Evolutionary conservation across 1,140 invertebrate species (phyloP).

Genomic region (Caenorhabditis briggsae): DNA sequence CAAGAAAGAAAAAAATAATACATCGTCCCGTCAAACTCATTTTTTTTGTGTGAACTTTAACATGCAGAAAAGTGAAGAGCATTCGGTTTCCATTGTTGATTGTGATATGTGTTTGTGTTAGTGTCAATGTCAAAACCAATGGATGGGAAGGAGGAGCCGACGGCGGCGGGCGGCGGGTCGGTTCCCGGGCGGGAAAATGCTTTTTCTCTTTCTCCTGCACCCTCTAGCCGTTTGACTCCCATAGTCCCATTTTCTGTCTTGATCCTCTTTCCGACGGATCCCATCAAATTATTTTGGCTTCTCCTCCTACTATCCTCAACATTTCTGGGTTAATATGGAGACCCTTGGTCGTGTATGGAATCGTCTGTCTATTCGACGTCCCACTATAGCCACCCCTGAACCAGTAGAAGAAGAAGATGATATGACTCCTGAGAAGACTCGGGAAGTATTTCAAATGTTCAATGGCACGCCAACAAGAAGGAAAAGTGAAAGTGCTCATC

Average conservation of each 20-base stretch:
- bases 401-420: conserved; percentile 51
- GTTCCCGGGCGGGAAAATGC: conserved; percentile 7
- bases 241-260: conserved; percentile 29
- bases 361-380: conserved; percentile 50
- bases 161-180: conserved; percentile 4
- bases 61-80: conserved; percentile 30
- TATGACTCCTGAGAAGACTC: conserved; percentile 53
- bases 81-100: conserved; percentile 48
- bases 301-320: neutral
- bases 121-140: conserved; percentile 41
- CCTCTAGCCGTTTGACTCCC: neutral
- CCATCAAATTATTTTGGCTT: conserved; percentile 36
- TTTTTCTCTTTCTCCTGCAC: neutral
- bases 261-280: neutral
- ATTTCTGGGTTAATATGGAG: conserved; percentile 46
- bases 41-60: neutral
- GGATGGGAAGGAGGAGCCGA: conserved; percentile 26
- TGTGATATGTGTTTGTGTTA: conserved; percentile 53
- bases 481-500: neutral
- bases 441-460: conserved; percentile 63
- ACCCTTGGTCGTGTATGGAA: conserved; percentile 57
- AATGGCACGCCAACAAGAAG: conserved; percentile 34
- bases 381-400: conserved; percentile 25
- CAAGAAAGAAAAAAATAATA: neutral
- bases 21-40: too few relatives aligned